Evolutionary conservation across 1,140 invertebrate species (phyloP).

Genomic region (Dreissena polymorpha): DNA sequence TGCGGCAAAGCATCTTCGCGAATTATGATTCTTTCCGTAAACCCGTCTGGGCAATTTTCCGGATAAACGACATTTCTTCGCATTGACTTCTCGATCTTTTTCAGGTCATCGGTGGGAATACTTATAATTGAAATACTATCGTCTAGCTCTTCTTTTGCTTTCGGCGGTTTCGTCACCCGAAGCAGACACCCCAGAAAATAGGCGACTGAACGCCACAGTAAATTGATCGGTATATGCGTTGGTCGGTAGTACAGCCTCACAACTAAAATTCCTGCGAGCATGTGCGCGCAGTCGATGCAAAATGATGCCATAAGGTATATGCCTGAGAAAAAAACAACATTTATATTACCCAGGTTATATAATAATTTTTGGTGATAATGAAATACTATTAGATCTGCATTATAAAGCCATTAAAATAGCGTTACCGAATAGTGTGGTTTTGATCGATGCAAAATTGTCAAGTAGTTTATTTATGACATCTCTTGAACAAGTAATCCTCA

Average conservation of each 20-base stretch:
- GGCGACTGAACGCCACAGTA: too few relatives aligned
- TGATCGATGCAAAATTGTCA: not conserved
- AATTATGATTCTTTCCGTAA: too few relatives aligned
- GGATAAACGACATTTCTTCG: too few relatives aligned
- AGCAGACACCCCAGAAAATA: too few relatives aligned
- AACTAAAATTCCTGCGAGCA: constrained; percentile 1
- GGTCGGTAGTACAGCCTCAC: constrained; percentile 23
- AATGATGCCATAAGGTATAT: constrained; percentile 26
- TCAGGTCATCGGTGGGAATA: too few relatives aligned
- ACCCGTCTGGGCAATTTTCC: too few relatives aligned
- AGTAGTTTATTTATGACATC: not conserved
- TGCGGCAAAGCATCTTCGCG: too few relatives aligned
- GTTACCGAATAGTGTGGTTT: not conserved
- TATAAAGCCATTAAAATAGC: not conserved
- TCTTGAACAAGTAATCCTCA: too few relatives aligned
- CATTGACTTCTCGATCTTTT: too few relatives aligned
- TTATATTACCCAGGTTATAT: not conserved
- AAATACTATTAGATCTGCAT: not conserved
- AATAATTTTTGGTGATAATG: not conserved
- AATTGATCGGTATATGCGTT: not conserved
- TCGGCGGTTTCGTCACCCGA: too few relatives aligned
- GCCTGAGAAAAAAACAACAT: constrained; percentile 16
- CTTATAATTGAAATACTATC: too few relatives aligned
- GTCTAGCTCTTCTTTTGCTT: constrained; percentile 82
- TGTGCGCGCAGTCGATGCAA: constrained; percentile 11